A percentile compares a stretch with the other conserved stretches of the same genome.
Evolutionary conservation across 2,113 vertebrate species (phyloP).

Genomic region (Acanthochromis polyacanthus): DNA sequence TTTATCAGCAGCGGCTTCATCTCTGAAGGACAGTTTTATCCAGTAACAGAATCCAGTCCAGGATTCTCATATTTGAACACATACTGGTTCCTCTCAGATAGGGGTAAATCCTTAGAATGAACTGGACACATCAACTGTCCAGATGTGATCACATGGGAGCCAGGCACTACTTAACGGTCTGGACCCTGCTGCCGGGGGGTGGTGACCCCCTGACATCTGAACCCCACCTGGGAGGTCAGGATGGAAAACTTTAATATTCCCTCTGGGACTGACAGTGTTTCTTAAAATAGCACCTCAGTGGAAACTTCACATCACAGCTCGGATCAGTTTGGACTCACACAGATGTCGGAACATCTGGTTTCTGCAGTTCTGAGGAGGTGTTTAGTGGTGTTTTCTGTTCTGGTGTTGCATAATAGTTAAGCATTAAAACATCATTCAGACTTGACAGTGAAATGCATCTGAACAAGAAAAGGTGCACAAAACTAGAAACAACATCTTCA

Average conservation of each 20-base stretch:
- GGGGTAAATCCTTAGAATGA: not conserved
- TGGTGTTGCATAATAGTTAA: no score
- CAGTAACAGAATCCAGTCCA: no score
- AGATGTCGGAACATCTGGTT: slow-evolving; percentile 44
- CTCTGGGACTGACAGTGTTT: slow-evolving; percentile 42
- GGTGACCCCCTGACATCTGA: slow-evolving; percentile 52
- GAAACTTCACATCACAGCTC: slow-evolving; percentile 54
- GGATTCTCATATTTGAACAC: not conserved
- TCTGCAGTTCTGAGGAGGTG: slow-evolving; percentile 11
- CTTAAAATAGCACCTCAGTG: slow-evolving; percentile 51
- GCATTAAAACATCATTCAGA: no score
- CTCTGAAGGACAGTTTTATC: not conserved
- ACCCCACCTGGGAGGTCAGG: slow-evolving; percentile 40
- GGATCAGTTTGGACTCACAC: not conserved
- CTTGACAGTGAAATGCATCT: no score
- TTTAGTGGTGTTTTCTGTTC: slow-evolving; percentile 3
- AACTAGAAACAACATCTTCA: no score
- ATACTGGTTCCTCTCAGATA: not conserved
- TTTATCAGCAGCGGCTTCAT: not conserved
- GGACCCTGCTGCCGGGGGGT: slow-evolving; percentile 27
- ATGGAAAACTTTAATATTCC: slow-evolving; percentile 53
- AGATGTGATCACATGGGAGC: slow-evolving; percentile 11
- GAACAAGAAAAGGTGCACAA: no score
- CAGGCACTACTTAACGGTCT: slow-evolving; percentile 1
- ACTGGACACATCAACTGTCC: not conserved